phyloP scores from a whole-genome alignment of 2,797 vertebrate species.

The Mormyrus proboscirostris region DNA sequence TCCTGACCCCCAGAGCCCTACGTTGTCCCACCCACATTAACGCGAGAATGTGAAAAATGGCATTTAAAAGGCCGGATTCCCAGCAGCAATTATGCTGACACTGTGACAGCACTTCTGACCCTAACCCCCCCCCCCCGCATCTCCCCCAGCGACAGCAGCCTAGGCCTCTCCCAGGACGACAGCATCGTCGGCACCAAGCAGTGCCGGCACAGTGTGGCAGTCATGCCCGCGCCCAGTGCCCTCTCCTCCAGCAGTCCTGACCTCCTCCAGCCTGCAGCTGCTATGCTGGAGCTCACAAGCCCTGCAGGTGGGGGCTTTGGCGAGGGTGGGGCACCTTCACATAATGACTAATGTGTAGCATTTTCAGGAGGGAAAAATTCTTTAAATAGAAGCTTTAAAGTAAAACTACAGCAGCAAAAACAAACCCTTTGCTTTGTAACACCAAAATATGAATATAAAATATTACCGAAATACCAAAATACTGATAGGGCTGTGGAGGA shows the following conservation, averaged over 20 bases:
- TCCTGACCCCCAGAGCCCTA: neutral
- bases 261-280: slow-evolving; percentile 82
- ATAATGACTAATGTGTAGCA: neutral
- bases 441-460: neutral
- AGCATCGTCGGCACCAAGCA: slow-evolving; percentile 93
- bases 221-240: slow-evolving; percentile 87
- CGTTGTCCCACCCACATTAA: neutral
- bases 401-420: too few relatives aligned
- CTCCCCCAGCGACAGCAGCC: slow-evolving; percentile 70
- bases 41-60: neutral
- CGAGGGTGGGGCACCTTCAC: neutral
- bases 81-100: neutral
- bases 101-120: neutral
- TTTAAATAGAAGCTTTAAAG: neutral
- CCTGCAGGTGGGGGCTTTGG: slow-evolving; percentile 66
- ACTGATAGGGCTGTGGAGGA: neutral
- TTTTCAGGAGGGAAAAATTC: neutral
- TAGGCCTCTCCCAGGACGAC: slow-evolving; percentile 93
- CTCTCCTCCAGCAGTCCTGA: slow-evolving; percentile 93
- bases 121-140: neutral
- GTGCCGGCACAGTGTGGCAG: slow-evolving; percentile 87
- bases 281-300: slow-evolving; percentile 85
- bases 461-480: neutral
- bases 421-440: neutral
- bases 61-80: neutral